Conservation (phyloP, 2,888 invertebrate species). For the Odontocolon sp. region DNA sequence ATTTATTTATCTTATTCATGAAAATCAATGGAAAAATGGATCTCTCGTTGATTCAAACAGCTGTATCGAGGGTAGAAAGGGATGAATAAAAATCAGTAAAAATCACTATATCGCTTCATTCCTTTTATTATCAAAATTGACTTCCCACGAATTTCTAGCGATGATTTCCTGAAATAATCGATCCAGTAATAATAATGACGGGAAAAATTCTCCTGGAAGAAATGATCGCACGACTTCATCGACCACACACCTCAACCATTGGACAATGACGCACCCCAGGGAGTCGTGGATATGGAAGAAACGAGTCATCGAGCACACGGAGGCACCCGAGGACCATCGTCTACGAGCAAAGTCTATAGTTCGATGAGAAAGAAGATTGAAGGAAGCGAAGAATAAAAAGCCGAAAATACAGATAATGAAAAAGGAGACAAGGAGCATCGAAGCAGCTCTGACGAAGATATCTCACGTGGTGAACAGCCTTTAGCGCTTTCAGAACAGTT, state of each 20-base stretch:
- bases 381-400: conserved; percentile 5
- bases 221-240: conserved; percentile 19
- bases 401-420: not conserved
- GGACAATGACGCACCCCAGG: conserved; percentile 28
- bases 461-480: conserved; percentile 9
- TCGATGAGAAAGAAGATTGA: conserved; percentile 1
- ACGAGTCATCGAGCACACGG: conserved; percentile 31
- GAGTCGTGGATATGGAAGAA: not conserved
- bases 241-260: conserved; percentile 25
- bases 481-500: conserved; percentile 4
- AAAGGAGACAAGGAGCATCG: not conserved
- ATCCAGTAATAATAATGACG: no score
- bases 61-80: no score
- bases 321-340: conserved; percentile 9
- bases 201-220: not conserved
- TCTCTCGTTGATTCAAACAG: no score
- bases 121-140: not conserved
- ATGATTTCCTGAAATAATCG: not conserved
- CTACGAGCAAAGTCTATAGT: not conserved
- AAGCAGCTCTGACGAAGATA: conserved; percentile 25
- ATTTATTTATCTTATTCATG: no score
- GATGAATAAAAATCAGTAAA: no score
- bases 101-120: not conserved
- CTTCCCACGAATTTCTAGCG: not conserved
- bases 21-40: no score